Evolutionary conservation across 2,888 invertebrate species (phyloP).

Genomic region (Chydorus sphaericus): DNA sequence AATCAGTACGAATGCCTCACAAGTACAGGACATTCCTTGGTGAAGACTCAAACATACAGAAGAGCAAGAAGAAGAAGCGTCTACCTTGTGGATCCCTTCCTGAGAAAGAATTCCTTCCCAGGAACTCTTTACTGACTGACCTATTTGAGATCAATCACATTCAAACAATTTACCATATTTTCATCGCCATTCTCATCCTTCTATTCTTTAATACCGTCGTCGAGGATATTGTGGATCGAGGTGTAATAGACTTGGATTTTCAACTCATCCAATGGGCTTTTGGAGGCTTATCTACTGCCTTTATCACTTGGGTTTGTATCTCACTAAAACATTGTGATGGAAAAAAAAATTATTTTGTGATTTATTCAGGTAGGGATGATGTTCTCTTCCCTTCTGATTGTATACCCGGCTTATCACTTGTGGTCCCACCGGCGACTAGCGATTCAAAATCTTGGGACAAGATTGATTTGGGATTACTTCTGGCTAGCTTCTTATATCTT

Average conservation of each 20-base stretch:
- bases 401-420: constrained; percentile 33
- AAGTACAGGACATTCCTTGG: constrained; percentile 15
- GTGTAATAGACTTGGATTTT: constrained; percentile 43
- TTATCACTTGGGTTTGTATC: constrained; percentile 39
- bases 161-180: constrained; percentile 69
- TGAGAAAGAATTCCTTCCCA: constrained; percentile 48
- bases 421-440: constrained; percentile 25
- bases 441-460: neutral
- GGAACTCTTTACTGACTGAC: constrained; percentile 67
- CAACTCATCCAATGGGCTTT: constrained; percentile 42
- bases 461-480: constrained; percentile 10
- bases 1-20: constrained; percentile 23
- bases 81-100: constrained; percentile 29
- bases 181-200: constrained; percentile 56
- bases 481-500: constrained; percentile 9
- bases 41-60: constrained; percentile 4
- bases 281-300: constrained; percentile 40
- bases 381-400: constrained; percentile 28
- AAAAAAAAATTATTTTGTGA: neutral
- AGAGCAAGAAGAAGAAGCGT: constrained; percentile 17
- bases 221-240: constrained; percentile 55
- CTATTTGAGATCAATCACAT: constrained; percentile 63
- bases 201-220: constrained; percentile 55
- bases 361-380: constrained; percentile 29
- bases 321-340: too few species aligned